phyloP scores from a whole-genome alignment of 2,113 vertebrate species.

The Gasterosteus nipponicus region DNA sequence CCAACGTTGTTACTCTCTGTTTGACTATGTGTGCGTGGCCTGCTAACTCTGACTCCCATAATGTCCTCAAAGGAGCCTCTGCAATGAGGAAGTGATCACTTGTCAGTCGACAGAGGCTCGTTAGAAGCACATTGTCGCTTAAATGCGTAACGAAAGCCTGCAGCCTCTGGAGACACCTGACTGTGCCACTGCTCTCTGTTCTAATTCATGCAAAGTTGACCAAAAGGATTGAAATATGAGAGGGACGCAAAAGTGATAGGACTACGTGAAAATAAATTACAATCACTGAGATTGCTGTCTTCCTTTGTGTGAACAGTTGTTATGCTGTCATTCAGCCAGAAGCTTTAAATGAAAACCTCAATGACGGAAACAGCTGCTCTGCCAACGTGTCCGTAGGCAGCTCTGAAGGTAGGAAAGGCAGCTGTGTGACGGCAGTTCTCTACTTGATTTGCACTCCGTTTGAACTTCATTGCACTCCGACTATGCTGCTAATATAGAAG shows the following conservation, averaged over 20 bases:
- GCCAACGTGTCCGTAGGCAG: conserved; percentile 8
- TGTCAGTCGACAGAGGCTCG: background rate
- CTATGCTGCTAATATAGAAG: background rate
- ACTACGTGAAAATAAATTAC: background rate
- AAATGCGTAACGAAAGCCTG: background rate
- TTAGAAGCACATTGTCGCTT: background rate
- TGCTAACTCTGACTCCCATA: background rate
- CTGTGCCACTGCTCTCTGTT: conserved; percentile 20
- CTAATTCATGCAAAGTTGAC: background rate
- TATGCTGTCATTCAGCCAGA: background rate
- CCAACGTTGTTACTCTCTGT: background rate
- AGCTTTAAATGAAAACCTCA: conserved; percentile 1
- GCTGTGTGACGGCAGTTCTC: background rate
- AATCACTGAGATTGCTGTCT: background rate
- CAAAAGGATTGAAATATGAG: background rate
- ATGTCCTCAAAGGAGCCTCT: background rate
- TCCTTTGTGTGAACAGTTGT: background rate
- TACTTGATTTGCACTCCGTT: background rate
- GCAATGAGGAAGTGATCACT: background rate
- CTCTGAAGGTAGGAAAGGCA: background rate
- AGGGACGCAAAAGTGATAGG: background rate
- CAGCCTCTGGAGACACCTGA: conserved; percentile 13
- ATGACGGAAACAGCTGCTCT: conserved; percentile 15
- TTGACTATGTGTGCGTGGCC: background rate
- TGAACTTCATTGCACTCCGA: background rate